Percentiles rank a stretch among this genome's conserved stretches.
Evolutionary conservation across 2,797 vertebrate genomes (phyloP).

Genomic region (Oryzias sinensis): DNA sequence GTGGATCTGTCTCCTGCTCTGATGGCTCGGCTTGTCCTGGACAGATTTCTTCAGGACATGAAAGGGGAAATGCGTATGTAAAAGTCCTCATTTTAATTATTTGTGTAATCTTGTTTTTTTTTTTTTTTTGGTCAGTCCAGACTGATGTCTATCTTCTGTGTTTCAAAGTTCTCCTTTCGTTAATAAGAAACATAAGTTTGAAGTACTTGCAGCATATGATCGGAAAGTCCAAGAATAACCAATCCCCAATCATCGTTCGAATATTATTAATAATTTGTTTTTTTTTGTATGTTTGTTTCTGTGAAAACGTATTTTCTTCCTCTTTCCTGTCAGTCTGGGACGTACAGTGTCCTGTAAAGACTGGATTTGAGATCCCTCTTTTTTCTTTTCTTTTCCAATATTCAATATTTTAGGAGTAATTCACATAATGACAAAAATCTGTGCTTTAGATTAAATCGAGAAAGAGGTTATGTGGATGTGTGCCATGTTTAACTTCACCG

Average conservation of each 20-base stretch:
- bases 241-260: constrained; percentile 79
- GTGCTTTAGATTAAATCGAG: constrained; percentile 98
- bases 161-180: constrained; percentile 61
- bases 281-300: background rate
- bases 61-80: constrained; percentile 84
- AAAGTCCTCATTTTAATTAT: constrained; percentile 46
- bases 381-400: constrained; percentile 60
- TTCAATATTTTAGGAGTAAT: constrained; percentile 88
- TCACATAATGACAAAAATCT: constrained; percentile 93
- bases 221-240: constrained; percentile 78
- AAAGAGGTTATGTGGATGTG: constrained; percentile 99
- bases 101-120: background rate
- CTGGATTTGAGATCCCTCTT: constrained; percentile 23
- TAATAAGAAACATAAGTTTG: constrained; percentile 77
- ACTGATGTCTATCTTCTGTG: constrained; percentile 58
- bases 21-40: constrained; percentile 92
- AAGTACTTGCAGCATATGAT: constrained; percentile 70
- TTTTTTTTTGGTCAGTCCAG: constrained; percentile 35
- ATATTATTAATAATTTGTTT: constrained; percentile 71
- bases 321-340: background rate
- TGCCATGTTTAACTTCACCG: constrained; percentile 98
- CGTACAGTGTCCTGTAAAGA: constrained; percentile 67
- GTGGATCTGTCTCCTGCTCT: constrained; percentile 93
- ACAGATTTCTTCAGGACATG: constrained; percentile 88
- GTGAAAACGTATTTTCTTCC: background rate